Conservation (phyloP, 2,888 invertebrate species). For the Stenodera caucasica region DNA sequence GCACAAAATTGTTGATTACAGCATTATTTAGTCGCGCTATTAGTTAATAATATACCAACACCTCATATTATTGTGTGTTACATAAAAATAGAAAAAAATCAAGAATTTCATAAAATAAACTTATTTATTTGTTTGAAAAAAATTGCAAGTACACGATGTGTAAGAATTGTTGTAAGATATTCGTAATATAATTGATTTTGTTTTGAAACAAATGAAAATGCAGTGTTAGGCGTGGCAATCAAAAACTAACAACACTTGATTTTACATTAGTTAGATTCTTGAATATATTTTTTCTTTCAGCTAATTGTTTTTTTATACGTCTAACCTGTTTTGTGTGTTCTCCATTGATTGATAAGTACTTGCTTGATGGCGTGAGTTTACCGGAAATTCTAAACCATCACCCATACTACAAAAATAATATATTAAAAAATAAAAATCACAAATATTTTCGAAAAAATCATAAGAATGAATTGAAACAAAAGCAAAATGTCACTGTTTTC, state of each 20-base stretch:
- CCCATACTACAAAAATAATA: conserved; percentile 71
- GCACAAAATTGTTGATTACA: conserved; percentile 29
- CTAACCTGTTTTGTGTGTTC: conserved; percentile 82
- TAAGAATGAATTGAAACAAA: not conserved
- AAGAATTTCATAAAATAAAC: not conserved
- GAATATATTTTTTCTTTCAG: conserved; percentile 31
- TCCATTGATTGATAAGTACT: conserved; percentile 87
- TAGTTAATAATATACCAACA: conserved; percentile 23
- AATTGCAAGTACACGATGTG: not conserved
- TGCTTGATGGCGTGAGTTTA: conserved; percentile 71
- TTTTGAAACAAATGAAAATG: conserved; percentile 31
- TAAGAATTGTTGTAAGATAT: conserved; percentile 3
- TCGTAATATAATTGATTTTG: conserved; percentile 14
- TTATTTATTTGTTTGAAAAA: not conserved
- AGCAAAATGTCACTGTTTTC: not conserved
- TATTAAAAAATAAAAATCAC: conserved; percentile 11
- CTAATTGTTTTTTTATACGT: conserved; percentile 47
- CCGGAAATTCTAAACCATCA: conserved; percentile 85
- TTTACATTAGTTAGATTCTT: conserved; percentile 34
- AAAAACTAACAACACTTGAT: conserved; percentile 25
- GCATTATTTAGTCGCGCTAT: conserved; percentile 12
- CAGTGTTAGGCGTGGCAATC: conserved; percentile 29
- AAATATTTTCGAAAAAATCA: not conserved
- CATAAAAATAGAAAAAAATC: not conserved
- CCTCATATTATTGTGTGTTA: conserved; percentile 5